These are phyloP conservation scores for Medauroidea extradentata DNA, from an alignment of 1,140 invertebrate genomes.

Conservation along the genomic window DNA sequence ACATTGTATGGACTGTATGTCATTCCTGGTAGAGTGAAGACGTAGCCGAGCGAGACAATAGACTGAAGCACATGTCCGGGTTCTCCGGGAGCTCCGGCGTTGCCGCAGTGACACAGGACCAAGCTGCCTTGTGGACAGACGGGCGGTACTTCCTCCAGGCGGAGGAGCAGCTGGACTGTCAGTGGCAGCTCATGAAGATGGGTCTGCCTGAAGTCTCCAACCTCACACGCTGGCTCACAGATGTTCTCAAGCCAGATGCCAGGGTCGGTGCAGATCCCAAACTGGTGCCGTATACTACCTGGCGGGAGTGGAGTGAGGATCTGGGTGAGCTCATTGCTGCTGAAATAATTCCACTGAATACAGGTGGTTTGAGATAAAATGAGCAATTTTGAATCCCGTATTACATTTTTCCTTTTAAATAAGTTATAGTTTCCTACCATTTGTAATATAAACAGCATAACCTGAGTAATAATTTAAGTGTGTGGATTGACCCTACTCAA, in stretches of 20 bases:
- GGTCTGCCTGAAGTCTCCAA: constrained; percentile 42
- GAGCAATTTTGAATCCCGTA: too few species aligned
- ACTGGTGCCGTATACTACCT: constrained; percentile 59
- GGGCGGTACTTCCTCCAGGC: constrained; percentile 71
- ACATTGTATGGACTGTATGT: not conserved
- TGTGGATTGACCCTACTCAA: too few species aligned
- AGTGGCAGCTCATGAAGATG: constrained; percentile 75
- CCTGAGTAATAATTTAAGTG: too few species aligned
- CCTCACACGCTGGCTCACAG: constrained; percentile 47
- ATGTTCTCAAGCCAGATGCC: constrained; percentile 58
- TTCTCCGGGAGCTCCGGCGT: constrained; percentile 80
- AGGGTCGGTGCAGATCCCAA: constrained; percentile 81
- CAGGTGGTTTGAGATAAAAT: too few species aligned
- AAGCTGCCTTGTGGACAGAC: constrained; percentile 85
- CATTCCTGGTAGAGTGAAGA: constrained; percentile 53
- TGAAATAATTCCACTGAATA: too few species aligned
- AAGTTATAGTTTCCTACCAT: too few species aligned
- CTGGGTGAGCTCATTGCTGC: constrained; percentile 52
- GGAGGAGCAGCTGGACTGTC: constrained; percentile 68
- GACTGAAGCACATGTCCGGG: constrained; percentile 77
- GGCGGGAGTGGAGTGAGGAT: constrained; percentile 53
- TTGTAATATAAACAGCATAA: too few species aligned
- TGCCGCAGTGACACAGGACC: constrained; percentile 65
- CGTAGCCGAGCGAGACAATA: constrained; percentile 66
- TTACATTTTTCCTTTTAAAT: too few species aligned